Evolutionary conservation across 2,888 invertebrate species (phyloP).

Genomic region (Aphidoletes aphidimyza): DNA sequence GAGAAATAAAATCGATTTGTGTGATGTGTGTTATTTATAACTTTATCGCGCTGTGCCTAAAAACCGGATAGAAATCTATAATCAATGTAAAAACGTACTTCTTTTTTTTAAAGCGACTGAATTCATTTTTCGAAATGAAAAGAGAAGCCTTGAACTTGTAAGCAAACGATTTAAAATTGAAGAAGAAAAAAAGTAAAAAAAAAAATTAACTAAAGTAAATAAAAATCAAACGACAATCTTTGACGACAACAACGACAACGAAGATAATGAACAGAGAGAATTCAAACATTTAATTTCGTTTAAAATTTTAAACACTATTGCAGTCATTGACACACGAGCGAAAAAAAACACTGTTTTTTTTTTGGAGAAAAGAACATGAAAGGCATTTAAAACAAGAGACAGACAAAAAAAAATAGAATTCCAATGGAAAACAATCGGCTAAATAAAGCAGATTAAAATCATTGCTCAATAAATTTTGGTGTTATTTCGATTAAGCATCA

Average conservation of each 20-base stretch:
- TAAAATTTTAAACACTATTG: background rate
- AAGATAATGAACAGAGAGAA: constrained; percentile 13
- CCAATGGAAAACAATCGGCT: background rate
- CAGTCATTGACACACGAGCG: background rate
- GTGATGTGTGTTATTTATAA: constrained; percentile 13
- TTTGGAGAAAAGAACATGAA: background rate
- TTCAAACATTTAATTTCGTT: background rate
- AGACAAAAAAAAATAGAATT: constrained; percentile 26
- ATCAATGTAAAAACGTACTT: constrained; percentile 30
- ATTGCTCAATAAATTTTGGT: constrained; percentile 18
- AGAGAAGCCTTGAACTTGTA: constrained; percentile 22
- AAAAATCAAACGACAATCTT: background rate
- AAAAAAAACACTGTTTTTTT: background rate
- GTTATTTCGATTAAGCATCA: background rate
- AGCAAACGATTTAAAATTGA: background rate
- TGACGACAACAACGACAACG: background rate
- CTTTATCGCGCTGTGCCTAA: background rate
- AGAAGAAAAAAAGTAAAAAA: background rate
- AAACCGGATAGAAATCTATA: constrained; percentile 36
- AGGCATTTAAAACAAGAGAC: background rate
- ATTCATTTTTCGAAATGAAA: background rate
- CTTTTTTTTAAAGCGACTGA: background rate
- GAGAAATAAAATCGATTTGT: background rate
- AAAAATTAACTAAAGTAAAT: background rate
- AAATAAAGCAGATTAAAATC: background rate